Base-by-base conservation (phyloP, 1,140 invertebrate species). In the Drosophila pectinifera region DNA sequence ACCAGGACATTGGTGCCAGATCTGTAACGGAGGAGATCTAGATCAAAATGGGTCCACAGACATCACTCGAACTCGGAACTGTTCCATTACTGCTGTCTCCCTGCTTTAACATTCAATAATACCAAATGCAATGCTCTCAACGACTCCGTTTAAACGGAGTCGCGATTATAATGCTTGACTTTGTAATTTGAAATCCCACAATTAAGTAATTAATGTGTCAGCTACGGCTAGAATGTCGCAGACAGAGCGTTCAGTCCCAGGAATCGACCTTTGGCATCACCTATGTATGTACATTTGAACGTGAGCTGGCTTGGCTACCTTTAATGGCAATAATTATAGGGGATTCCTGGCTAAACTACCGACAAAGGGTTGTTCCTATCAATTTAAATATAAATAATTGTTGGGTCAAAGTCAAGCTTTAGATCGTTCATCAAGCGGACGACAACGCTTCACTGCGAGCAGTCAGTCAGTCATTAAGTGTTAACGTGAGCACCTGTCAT, bases 1-100 rank as follows among this genome's bases (percentile, higher is more conserved):
- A 99, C 97, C 5, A 99, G 92, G 0, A 99, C 98, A 93, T 99
- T 99, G 93, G 97, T 97, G 26, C 98, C 98, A 0, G 98, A 98
- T 68, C 94, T 94, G 54, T 10, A 49, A 63, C 0, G 13, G 11
- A 13, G 0, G 8, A 46, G 28, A 31, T 31, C 28, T 10, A 3
- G 10, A 31, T 31, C 28, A 31, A 31, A 31, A 31, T 31, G 10
- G 28, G 28, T 7, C 28, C 28, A 31, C 28, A 31, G 26, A 6
- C 22, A 2, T 22, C 4, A 4, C 4, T 22, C 22, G 4, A 22
- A 22, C 28, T 31, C 10, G 0, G 10, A 7, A 10, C 2, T 11
- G 28, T 31, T 7, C 8, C 2, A 10, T 10, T 31, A 10, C 28
- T 10, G 28, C 8, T 31, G 28, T 31, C 28, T 31, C 28, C 28